These are phyloP conservation scores for Meda fulgida DNA, from an alignment of 2,797 vertebrate species.

Conservation along the genomic window DNA sequence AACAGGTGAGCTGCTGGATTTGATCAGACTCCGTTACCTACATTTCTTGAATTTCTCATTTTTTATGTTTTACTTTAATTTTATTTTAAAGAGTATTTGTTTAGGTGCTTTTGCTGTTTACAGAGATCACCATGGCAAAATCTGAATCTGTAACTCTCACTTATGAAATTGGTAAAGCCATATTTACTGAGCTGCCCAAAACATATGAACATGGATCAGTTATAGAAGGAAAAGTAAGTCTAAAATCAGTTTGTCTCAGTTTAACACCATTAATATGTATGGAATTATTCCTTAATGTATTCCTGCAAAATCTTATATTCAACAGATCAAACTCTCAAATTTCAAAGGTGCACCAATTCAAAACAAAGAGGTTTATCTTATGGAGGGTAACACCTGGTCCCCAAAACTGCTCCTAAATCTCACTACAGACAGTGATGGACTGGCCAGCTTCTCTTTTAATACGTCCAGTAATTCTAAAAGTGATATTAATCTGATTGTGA, in stretches of 20 bases:
- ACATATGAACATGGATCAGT: constrained; percentile 31
- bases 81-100: not conserved
- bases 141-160: constrained; percentile 5
- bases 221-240: constrained; percentile 54
- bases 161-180: constrained; percentile 37
- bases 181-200: constrained; percentile 40
- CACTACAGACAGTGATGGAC: constrained; percentile 69
- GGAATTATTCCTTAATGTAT: not conserved
- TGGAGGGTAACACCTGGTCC: constrained; percentile 48
- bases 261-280: not conserved
- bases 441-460: constrained; percentile 67
- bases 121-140: constrained; percentile 40
- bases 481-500: constrained; percentile 40
- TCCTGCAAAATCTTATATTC: not conserved
- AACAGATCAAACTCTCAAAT: constrained; percentile 65
- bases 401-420: constrained; percentile 58
- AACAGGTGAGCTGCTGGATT: constrained; percentile 48
- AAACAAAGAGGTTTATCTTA: constrained; percentile 65
- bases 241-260: not conserved
- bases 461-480: constrained; percentile 1
- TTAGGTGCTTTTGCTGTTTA: not conserved
- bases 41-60: not conserved
- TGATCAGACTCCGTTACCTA: not conserved
- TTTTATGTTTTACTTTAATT: not conserved
- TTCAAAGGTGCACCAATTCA: constrained; percentile 64